phyloP scores from a whole-genome alignment of 2,888 invertebrate species.

The Pristionchus exspectatus region DNA sequence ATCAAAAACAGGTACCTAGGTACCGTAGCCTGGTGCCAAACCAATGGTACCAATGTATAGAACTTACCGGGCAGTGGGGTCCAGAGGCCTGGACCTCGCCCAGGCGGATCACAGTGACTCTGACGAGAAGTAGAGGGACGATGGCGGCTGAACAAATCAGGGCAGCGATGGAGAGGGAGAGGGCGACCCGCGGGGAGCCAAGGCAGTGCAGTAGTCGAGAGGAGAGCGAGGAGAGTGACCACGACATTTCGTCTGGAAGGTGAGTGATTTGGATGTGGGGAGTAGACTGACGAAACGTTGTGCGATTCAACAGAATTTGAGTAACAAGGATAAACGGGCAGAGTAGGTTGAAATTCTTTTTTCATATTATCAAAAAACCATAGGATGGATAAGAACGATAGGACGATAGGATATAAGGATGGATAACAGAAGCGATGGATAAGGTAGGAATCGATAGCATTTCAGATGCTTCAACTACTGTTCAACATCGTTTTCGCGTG shows the following conservation, averaged over 20 bases:
- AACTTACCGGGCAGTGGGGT: slow-evolving; percentile 43
- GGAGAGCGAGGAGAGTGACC: background rate
- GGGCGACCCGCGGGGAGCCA: slow-evolving; percentile 13
- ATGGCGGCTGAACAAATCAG: slow-evolving; percentile 54
- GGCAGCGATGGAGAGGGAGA: slow-evolving; percentile 51
- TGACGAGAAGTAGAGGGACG: slow-evolving; percentile 43
- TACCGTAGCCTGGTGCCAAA: background rate
- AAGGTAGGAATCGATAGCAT: no score
- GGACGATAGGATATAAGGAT: background rate
- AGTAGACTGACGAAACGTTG: no score
- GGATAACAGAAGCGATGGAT: background rate
- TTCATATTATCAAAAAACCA: no score
- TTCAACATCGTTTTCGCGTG: background rate
- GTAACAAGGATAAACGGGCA: no score
- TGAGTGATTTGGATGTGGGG: no score
- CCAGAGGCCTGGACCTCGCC: background rate
- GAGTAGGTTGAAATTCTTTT: no score
- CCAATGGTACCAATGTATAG: background rate
- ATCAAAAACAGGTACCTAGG: background rate
- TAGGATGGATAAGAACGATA: no score
- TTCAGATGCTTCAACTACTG: slow-evolving; percentile 37
- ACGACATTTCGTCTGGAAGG: background rate
- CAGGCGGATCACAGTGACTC: slow-evolving; percentile 15
- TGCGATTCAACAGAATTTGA: no score
- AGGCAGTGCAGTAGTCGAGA: background rate